phyloP scores from a whole-genome alignment of 2,113 vertebrate species.

The Brachypodius melanocephalos region DNA sequence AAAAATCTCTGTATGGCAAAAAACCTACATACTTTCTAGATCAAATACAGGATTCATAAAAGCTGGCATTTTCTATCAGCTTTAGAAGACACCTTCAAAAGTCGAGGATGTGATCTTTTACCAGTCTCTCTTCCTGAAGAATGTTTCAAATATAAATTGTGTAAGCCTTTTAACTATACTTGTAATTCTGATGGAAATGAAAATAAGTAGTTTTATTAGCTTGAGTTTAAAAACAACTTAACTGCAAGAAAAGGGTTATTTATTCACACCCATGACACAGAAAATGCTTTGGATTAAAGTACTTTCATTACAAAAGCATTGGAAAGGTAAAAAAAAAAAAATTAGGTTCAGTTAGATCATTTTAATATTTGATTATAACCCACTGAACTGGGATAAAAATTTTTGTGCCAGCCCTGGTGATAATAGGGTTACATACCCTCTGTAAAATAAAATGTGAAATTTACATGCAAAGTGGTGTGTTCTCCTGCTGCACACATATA shows the following conservation, averaged over 20 bases:
- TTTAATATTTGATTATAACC: constrained; percentile 55
- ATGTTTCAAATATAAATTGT: neutral
- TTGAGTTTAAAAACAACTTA: constrained; percentile 34
- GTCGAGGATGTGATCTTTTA: neutral
- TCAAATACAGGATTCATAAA: neutral
- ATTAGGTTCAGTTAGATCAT: constrained; percentile 32
- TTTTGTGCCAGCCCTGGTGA: neutral
- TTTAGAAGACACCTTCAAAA: constrained; percentile 6
- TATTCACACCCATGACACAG: constrained; percentile 32
- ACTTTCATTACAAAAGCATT: constrained; percentile 40
- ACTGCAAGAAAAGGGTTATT: constrained; percentile 15
- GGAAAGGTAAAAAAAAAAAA: constrained; percentile 43
- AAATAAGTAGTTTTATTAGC: constrained; percentile 20
- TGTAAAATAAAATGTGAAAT: constrained; percentile 56
- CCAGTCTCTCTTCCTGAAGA: neutral
- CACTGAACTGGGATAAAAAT: neutral
- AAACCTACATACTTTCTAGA: neutral
- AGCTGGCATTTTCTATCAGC: neutral
- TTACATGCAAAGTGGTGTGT: constrained; percentile 44
- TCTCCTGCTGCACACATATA: constrained; percentile 35
- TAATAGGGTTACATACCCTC: constrained; percentile 24
- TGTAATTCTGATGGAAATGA: neutral
- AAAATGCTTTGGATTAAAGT: constrained; percentile 55
- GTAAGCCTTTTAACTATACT: neutral
- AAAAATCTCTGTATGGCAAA: neutral